phyloP scores from a whole-genome alignment of 2,888 invertebrate genomes.

The Dryocosmus kuriphilus region DNA sequence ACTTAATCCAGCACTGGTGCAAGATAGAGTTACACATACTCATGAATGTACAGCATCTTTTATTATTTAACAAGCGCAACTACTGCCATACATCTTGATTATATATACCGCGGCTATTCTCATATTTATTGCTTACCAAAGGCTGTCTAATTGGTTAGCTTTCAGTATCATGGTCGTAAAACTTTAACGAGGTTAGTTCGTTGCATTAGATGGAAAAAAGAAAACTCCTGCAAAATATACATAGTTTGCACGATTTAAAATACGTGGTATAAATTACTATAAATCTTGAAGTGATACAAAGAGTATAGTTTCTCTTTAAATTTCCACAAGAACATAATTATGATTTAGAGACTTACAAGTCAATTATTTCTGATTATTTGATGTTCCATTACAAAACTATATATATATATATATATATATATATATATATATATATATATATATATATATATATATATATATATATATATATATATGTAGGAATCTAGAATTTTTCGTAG shows the following conservation, averaged over 20 bases:
- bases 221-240: constrained; percentile 1
- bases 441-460: no score
- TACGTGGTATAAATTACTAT: constrained; percentile 31
- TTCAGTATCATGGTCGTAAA: constrained; percentile 26
- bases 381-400: not conserved
- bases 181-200: constrained; percentile 23
- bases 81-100: constrained; percentile 19
- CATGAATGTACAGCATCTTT: not conserved
- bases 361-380: constrained; percentile 9
- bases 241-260: constrained; percentile 16
- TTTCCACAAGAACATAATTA: constrained; percentile 30
- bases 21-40: not conserved
- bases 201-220: constrained; percentile 7
- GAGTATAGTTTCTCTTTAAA: constrained; percentile 12
- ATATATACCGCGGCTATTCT: constrained; percentile 19
- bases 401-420: no score
- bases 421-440: no score
- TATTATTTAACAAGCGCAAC: constrained; percentile 36
- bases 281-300: constrained; percentile 35
- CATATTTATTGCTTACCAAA: constrained; percentile 32
- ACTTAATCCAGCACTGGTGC: no score
- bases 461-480: no score
- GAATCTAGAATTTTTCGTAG: no score
- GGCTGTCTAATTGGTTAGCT: constrained; percentile 35
- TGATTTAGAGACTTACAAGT: not conserved